phyloP scores from a whole-genome alignment of 1,140 invertebrate genomes.

The Drosophila asahinai region DNA sequence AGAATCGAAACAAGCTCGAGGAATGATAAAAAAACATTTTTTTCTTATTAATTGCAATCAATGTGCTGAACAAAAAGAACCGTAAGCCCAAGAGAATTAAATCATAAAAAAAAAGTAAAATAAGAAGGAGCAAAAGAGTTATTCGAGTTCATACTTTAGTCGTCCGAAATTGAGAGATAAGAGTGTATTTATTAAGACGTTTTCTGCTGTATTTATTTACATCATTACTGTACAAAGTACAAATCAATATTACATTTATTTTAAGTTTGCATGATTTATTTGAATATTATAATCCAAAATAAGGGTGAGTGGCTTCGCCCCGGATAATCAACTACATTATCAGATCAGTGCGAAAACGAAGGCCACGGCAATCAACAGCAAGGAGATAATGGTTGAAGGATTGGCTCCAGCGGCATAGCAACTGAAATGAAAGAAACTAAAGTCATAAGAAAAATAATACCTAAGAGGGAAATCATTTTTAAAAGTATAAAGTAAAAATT shows the following conservation, averaged over 20 bases:
- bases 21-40: slow-evolving; percentile 14
- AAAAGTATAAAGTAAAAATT: not conserved
- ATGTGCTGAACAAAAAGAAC: not conserved
- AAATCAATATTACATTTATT: not conserved
- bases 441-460: not conserved
- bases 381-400: slow-evolving; percentile 37
- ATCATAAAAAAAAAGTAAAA: not conserved
- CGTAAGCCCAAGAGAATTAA: not conserved
- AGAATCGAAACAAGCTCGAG: not conserved
- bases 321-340: not conserved
- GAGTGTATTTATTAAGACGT: not conserved
- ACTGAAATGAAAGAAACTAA: slow-evolving; percentile 40
- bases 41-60: not conserved
- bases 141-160: not conserved
- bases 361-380: slow-evolving; percentile 45
- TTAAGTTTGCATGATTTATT: not conserved
- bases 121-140: no score
- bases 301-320: no score
- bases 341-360: not conserved
- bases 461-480: not conserved
- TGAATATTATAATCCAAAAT: no score
- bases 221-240: not conserved
- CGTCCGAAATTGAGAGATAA: not conserved
- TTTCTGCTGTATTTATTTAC: not conserved
- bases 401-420: slow-evolving; percentile 55